Evolutionary conservation across 2,113 vertebrate species (phyloP), one percentile per base, ranked within the genome.

Genomic region (Rhadina sibilatrix): DNA sequence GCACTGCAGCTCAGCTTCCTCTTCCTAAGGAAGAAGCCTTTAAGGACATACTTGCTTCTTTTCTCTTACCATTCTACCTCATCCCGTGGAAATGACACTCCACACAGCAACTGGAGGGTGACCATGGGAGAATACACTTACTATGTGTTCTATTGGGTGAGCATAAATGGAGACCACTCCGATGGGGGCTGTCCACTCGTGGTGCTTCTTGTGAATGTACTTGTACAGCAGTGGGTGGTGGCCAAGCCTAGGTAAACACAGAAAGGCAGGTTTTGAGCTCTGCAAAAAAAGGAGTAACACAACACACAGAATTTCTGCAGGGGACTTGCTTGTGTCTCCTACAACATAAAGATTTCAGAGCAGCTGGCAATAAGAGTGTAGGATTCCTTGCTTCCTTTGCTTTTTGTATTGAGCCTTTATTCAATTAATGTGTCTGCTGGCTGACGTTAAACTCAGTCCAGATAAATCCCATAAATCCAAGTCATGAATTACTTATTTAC

Each of bases 101-200:
- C 15, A 2, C 4, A 31, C 33, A 69, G 75, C 42, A 61, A 2
- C 31, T 42, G 40, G 50, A 69, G 47, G 16, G 47, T 33, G 60
- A 49, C 17, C 33, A 7, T 1, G 11, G 21, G n/a, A 72, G 33
- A 44, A 50, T 40, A 11, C 65, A 96, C 97, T 98, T 96, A 99
- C 99, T 96, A 99, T 40, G 4, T 99, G 99, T 28, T 99, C 99
- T 30, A 99, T 9, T 1, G 99, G 99, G 90, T 99, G 99, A 72
- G 98, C 98, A 4, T 99, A 99, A 33, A 99, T 97, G 40, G 98
- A 97, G 68, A 98, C 96, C 20, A 99, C 52, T 0, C 99, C 98
- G 0, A 99, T 97, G 80, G 99, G 99, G 13, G 99, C 99, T 2
- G 99, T 99, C 99, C 99, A 99, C 92, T 99, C 99, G 0, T 99